phyloP scores from a whole-genome alignment of 1,140 invertebrate genomes.

The Drosophila carrolli region DNA sequence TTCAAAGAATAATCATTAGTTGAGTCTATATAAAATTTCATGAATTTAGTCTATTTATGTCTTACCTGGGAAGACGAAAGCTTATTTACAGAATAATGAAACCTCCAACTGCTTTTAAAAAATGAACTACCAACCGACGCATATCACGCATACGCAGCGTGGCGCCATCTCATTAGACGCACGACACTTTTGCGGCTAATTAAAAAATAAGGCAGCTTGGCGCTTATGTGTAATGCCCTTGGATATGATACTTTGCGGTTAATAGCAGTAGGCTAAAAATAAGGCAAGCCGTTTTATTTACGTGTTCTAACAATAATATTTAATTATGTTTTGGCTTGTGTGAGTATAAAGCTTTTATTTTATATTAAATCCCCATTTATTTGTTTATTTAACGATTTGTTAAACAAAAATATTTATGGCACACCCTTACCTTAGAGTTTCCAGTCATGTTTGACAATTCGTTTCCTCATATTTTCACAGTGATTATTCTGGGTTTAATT shows the following conservation, averaged over 20 bases:
- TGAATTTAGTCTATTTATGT: background rate
- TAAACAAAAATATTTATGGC: too few species aligned
- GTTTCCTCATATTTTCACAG: constrained; percentile 13
- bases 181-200: constrained; percentile 38
- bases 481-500: constrained; percentile 51
- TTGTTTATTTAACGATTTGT: background rate
- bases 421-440: too few species aligned
- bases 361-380: too few species aligned
- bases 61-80: background rate
- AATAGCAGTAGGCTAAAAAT: background rate
- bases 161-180: constrained; percentile 16
- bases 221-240: background rate
- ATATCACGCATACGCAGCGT: constrained; percentile 27
- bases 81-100: background rate
- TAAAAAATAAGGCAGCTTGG: constrained; percentile 8
- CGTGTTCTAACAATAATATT: too few species aligned
- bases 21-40: background rate
- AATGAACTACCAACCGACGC: background rate
- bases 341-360: too few species aligned
- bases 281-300: too few species aligned
- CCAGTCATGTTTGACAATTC: too few species aligned
- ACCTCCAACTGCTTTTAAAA: background rate
- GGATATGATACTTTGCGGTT: constrained; percentile 23
- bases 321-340: too few species aligned
- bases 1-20: background rate